phyloP scores from a whole-genome alignment of 2,113 vertebrate species.

The Orcinus orca region DNA sequence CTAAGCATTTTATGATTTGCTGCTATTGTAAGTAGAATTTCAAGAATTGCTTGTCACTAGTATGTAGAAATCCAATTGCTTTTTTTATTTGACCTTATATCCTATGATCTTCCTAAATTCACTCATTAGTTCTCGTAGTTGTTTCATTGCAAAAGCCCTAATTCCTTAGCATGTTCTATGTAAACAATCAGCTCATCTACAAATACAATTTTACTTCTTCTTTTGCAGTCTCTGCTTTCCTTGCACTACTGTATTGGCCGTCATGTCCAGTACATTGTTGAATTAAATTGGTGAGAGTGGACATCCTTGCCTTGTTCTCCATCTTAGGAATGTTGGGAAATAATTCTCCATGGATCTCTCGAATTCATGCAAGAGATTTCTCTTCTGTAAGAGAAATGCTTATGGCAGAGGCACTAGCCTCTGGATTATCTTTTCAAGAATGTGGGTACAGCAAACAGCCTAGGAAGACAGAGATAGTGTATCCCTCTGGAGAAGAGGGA shows the following conservation, averaged over 20 bases:
- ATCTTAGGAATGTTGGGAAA: neutral
- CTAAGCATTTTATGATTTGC: neutral
- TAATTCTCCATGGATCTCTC: neutral
- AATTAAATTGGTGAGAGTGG: neutral
- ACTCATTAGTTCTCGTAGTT: neutral
- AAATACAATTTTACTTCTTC: neutral
- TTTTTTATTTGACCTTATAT: neutral
- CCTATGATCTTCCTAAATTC: neutral
- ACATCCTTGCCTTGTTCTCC: neutral
- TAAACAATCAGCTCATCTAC: neutral
- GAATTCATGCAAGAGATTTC: neutral
- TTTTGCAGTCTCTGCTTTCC: neutral
- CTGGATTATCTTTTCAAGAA: neutral
- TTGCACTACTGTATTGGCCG: neutral
- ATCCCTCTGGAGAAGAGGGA: neutral
- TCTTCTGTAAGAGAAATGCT: neutral
- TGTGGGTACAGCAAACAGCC: neutral
- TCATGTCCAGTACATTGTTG: neutral
- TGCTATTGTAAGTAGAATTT: neutral
- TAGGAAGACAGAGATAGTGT: neutral
- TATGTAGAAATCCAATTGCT: neutral
- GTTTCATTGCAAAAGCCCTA: neutral
- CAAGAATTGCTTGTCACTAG: neutral
- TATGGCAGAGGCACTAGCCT: neutral
- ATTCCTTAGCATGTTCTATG: neutral